Evolutionary conservation across 2,888 invertebrate species (phyloP), one percentile per base, ranked within the genome.

Genomic region (Branchellion lobata): DNA sequence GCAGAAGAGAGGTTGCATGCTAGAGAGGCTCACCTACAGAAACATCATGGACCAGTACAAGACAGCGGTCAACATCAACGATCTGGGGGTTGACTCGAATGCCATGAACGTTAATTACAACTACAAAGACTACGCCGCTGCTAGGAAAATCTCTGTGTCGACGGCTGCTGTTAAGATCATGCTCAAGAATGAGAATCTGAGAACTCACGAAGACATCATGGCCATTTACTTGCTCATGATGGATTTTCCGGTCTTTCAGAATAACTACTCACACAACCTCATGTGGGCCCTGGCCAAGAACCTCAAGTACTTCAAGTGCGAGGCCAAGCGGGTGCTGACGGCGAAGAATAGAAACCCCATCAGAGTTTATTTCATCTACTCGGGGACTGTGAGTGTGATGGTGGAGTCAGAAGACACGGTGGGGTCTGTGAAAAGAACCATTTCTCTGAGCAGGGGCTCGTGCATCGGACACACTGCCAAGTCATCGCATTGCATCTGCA

Each of bases 21-120:
- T 77, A 11, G 77, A 77, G 29, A n/a, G 77, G 14, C 36, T 77
- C 24, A 77, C 77, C 27, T 65, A 51, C 8, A 61, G 77, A 5
- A 77, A 77, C 40, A 77, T 77, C 77, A 77, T 77, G 65, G 77
- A 77, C 21, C 61, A 65, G 77, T 77, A 77, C 65, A 29, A 65
- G 18, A 57, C 57, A 21, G 77, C 77, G 0, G 65, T 77, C 0
- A 77, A 77, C 36, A 77, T 57, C 1, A 77, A 61, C 1, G 40
- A 61, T 21, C 33, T 33, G 21, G 33, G 36, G 2, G 36, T 34
- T 0, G 65, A 77, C 27, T 8, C 3, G 2, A 36, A 53, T n/a
- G 65, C 36, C 21, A 53, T 77, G 61, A 65, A 40, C 34, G 65
- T 61, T 21, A 77, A 65, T 29, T 61, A 65, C 40, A 77, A 77